A percentile compares a stretch with the other conserved stretches of the same genome.
phyloP scores from a whole-genome alignment of 2,797 vertebrate species.

The Poeciliopsis paucimaculata region DNA sequence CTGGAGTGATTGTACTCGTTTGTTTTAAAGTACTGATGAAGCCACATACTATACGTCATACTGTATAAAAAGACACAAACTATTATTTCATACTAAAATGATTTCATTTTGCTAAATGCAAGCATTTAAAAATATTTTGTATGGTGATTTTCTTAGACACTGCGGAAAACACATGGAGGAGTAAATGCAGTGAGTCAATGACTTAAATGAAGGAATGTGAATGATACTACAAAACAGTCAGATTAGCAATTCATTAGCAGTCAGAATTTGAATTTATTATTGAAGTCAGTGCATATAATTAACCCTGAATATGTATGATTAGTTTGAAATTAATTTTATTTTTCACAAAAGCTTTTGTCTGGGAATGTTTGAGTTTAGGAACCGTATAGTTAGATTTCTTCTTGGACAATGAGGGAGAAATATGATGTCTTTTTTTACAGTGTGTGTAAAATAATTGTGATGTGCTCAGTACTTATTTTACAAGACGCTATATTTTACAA shows the following conservation, averaged over 20 bases:
- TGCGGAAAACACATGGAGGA: not conserved
- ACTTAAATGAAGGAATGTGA: not conserved
- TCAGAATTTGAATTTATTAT: not conserved
- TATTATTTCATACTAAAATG: not conserved
- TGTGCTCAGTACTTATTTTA: not conserved
- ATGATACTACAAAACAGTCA: too few species aligned
- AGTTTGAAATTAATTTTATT: not conserved
- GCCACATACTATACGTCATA: not conserved
- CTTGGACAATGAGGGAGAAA: not conserved
- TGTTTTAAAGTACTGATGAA: not conserved
- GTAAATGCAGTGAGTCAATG: not conserved
- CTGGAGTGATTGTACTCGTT: not conserved
- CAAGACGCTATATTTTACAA: not conserved
- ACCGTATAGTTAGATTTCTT: not conserved
- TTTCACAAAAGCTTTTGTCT: not conserved
- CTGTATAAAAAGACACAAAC: not conserved
- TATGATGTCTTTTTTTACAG: not conserved
- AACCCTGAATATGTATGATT: not conserved
- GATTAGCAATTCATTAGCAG: not conserved
- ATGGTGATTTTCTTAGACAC: not conserved
- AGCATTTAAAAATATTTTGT: not conserved
- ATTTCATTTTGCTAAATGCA: not conserved
- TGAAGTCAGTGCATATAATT: not conserved
- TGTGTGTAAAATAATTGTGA: not conserved
- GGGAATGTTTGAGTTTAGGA: not conserved